These are phyloP conservation scores for Pyrgilauda ruficollis DNA, from an alignment of 2,113 vertebrate species.

Conservation along the genomic window DNA sequence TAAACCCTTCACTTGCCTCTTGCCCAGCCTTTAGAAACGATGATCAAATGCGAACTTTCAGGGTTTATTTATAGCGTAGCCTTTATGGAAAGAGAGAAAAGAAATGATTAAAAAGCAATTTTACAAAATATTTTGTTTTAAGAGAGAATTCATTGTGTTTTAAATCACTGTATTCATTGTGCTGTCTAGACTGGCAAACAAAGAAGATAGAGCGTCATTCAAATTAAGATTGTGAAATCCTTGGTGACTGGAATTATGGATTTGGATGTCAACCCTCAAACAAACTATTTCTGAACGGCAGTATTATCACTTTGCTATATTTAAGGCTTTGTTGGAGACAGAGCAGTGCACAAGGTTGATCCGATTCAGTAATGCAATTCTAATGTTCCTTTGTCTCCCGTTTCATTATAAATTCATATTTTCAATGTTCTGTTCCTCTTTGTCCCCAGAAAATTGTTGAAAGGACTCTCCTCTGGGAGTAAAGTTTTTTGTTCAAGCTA, in stretches of 20 bases:
- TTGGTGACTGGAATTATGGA: constrained; percentile 67
- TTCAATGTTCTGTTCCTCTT: constrained; percentile 63
- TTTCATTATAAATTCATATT: constrained; percentile 75
- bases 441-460: constrained; percentile 57
- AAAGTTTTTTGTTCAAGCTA: constrained; percentile 65
- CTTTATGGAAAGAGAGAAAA: constrained; percentile 75
- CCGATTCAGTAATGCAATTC: constrained; percentile 25
- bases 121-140: constrained; percentile 79
- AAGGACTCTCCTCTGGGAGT: constrained; percentile 63
- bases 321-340: constrained; percentile 59
- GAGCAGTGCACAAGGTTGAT: constrained; percentile 54
- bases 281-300: constrained; percentile 69
- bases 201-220: constrained; percentile 70
- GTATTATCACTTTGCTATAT: constrained; percentile 72
- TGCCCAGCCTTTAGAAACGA: constrained; percentile 72
- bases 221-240: constrained; percentile 62
- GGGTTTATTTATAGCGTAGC: constrained; percentile 78
- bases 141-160: constrained; percentile 78
- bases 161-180: constrained; percentile 71
- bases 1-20: constrained; percentile 72
- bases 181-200: constrained; percentile 74
- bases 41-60: constrained; percentile 76
- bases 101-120: constrained; percentile 79
- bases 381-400: constrained; percentile 61
- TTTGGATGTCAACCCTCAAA: constrained; percentile 72